These are phyloP conservation scores for Brachyhypopomus gauderio DNA, from an alignment of 2,113 vertebrate genomes.

Conservation along the genomic window DNA sequence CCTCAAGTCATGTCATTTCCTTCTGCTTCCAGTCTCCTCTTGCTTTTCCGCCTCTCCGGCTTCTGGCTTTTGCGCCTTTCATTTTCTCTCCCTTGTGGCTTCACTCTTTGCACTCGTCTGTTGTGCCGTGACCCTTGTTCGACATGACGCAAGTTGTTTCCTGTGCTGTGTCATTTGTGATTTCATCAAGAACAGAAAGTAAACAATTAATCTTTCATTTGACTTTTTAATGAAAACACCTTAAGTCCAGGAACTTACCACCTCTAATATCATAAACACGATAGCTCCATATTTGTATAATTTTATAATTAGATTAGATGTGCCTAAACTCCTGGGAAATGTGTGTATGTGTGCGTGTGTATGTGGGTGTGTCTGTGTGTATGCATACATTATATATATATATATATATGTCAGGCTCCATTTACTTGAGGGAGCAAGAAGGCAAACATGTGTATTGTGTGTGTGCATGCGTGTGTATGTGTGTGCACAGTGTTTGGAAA, in stretches of 20 bases:
- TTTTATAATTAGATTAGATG: constrained; percentile 24
- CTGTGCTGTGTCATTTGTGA: background rate
- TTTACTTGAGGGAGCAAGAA: background rate
- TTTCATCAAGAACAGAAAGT: constrained; percentile 20
- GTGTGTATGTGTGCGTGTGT: constrained; percentile 23
- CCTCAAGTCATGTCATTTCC: background rate
- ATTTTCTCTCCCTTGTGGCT: background rate
- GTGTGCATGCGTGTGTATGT: constrained; percentile 25
- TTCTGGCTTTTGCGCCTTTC: background rate
- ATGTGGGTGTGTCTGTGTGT: constrained; percentile 6
- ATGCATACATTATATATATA: constrained; percentile 18
- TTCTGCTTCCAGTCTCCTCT: background rate
- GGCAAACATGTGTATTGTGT: background rate
- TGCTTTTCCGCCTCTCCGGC: background rate
- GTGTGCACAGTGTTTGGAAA: constrained; percentile 37
- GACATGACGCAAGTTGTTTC: constrained; percentile 12
- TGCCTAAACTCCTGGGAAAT: background rate
- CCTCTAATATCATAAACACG: constrained; percentile 22
- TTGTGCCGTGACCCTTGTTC: background rate
- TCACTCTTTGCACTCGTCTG: background rate
- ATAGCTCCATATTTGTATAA: constrained; percentile 20
- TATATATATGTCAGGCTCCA: constrained; percentile 42
- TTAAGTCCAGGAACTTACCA: background rate
- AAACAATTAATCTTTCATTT: constrained; percentile 18
- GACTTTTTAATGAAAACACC: constrained; percentile 33